phyloP scores from a whole-genome alignment of 1,140 invertebrate species.

The Habropoda laboriosa region DNA sequence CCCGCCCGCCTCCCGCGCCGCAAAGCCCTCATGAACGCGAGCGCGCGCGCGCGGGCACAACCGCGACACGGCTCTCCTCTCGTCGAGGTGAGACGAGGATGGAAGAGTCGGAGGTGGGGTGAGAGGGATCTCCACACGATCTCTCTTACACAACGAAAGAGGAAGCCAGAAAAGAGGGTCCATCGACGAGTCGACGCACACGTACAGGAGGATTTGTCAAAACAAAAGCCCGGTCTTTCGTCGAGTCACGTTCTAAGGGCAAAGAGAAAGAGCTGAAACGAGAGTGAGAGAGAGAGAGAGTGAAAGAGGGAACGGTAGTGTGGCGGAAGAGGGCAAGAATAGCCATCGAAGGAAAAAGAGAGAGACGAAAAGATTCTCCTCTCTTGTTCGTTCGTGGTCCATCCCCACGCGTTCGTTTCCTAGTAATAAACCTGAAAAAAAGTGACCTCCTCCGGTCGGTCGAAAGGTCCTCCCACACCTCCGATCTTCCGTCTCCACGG shows the following conservation, averaged over 20 bases:
- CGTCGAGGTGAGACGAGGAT: not conserved
- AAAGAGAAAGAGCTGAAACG: slow-evolving; percentile 18
- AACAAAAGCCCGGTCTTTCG: slow-evolving; percentile 75
- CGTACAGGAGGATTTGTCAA: slow-evolving; percentile 73
- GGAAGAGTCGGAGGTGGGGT: slow-evolving; percentile 5
- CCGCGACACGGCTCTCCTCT: slow-evolving; percentile 36
- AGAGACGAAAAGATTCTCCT: slow-evolving; percentile 1
- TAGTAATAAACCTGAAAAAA: slow-evolving; percentile 64
- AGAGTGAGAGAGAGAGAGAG: not conserved
- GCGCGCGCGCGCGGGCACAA: slow-evolving; percentile 1
- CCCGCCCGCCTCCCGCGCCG: slow-evolving; percentile 35
- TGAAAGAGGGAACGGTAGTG: not conserved
- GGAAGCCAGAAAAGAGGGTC: slow-evolving; percentile 58
- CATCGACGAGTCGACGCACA: slow-evolving; percentile 56
- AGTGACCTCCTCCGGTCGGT: slow-evolving; percentile 38
- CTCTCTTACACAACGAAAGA: not conserved
- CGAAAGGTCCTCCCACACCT: slow-evolving; percentile 45
- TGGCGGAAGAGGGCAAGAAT: not conserved
- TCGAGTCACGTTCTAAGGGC: slow-evolving; percentile 72
- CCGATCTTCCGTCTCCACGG: slow-evolving; percentile 23
- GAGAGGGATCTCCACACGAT: slow-evolving; percentile 25
- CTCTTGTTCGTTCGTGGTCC: slow-evolving; percentile 8
- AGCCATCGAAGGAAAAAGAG: not conserved
- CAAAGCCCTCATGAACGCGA: not conserved
- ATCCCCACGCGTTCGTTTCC: slow-evolving; percentile 34